Evolutionary conservation across 2,888 invertebrate species (phyloP).

Genomic region (Eupithecia centaureata): DNA sequence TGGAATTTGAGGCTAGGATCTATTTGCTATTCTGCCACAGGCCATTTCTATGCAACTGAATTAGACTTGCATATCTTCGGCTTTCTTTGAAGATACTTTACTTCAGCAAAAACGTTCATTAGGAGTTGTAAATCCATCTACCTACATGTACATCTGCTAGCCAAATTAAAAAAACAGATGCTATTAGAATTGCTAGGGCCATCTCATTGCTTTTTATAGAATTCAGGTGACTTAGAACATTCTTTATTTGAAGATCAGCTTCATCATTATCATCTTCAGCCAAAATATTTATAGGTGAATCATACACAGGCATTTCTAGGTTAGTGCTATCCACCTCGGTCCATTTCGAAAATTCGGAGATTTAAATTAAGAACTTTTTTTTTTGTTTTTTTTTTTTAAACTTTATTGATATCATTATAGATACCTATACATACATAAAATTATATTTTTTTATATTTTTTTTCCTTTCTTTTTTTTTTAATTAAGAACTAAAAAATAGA

Average conservation of each 20-base stretch:
- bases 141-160: slow-evolving; percentile 21
- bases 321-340: no score
- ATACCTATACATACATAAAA: no score
- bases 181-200: slow-evolving; percentile 5
- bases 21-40: slow-evolving; percentile 23
- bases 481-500: no score
- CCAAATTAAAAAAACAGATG: slow-evolving; percentile 10
- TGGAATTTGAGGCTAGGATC: slow-evolving; percentile 44
- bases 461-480: no score
- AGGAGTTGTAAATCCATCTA: slow-evolving; percentile 26
- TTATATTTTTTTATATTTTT: no score
- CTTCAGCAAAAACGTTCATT: slow-evolving; percentile 16
- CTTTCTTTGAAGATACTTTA: slow-evolving; percentile 35
- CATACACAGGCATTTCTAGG: no score
- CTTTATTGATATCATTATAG: no score
- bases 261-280: neutral
- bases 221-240: no score
- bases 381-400: no score
- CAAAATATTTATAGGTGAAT: neutral
- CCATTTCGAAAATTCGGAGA: no score
- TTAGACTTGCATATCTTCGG: slow-evolving; percentile 21
- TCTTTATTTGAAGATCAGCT: neutral
- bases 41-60: slow-evolving; percentile 5
- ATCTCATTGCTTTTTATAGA: slow-evolving; percentile 1
- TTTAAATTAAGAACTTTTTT: no score